These are phyloP conservation scores for Coptodon rendalli DNA, from an alignment of 2,113 vertebrate genomes.

Conservation along the genomic window DNA sequence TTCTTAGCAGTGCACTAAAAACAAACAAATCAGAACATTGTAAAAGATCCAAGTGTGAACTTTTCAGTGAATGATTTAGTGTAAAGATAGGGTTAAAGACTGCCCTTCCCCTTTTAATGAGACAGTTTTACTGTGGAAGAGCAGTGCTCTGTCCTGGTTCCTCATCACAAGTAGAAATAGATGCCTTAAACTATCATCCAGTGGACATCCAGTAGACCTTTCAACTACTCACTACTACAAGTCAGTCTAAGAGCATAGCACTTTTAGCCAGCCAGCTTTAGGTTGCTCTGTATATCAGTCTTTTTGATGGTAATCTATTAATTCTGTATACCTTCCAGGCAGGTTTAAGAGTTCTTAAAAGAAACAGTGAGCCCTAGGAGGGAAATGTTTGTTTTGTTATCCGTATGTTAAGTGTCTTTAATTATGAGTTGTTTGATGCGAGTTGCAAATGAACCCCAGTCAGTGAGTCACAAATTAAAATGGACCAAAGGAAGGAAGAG, in stretches of 20 bases:
- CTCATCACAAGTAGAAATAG: slow-evolving; percentile 34
- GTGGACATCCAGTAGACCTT: not conserved
- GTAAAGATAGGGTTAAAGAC: not conserved
- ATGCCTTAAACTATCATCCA: slow-evolving; percentile 61
- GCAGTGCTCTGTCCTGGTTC: not conserved
- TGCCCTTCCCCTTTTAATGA: not conserved
- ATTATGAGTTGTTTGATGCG: not conserved
- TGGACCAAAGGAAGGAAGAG: slow-evolving; percentile 88
- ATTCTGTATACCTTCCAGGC: not conserved
- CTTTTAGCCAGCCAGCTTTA: slow-evolving; percentile 39
- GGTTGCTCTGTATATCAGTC: slow-evolving; percentile 25
- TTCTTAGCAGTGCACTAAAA: not conserved
- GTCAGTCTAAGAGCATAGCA: slow-evolving; percentile 40
- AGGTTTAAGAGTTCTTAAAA: slow-evolving; percentile 13
- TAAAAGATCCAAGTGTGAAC: not conserved
- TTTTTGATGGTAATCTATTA: slow-evolving; percentile 21
- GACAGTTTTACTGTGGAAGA: not conserved
- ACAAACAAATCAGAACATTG: not conserved
- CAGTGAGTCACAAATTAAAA: slow-evolving; percentile 53
- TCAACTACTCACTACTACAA: slow-evolving; percentile 16
- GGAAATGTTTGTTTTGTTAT: not conserved
- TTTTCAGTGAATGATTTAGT: not conserved
- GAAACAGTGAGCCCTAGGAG: not conserved
- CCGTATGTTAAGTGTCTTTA: slow-evolving; percentile 30
- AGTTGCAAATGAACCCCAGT: slow-evolving; percentile 1